Conservation (phyloP, 1,140 invertebrate species). For the Hydropsyche tenuis region DNA sequence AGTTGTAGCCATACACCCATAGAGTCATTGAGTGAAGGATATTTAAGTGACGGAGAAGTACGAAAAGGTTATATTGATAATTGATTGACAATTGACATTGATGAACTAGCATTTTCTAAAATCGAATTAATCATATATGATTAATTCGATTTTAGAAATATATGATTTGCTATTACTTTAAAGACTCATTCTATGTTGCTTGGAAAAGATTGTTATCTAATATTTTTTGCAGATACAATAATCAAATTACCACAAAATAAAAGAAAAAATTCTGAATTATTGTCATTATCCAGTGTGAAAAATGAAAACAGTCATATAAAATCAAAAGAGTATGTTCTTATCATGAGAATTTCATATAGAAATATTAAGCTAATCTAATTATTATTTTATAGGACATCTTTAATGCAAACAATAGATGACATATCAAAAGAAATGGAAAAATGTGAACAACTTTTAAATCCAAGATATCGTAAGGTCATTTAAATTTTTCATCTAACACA, state of each 20-base stretch:
- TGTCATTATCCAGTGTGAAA: not conserved
- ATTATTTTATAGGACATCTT: not conserved
- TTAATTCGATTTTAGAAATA: not conserved
- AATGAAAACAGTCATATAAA: not conserved
- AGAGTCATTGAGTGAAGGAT: slow-evolving; percentile 9
- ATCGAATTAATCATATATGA: too few species aligned
- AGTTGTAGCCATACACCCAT: not conserved
- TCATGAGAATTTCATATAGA: not conserved
- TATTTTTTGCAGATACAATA: not conserved
- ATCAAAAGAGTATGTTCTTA: not conserved
- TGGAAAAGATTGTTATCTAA: too few species aligned
- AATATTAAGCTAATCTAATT: too few species aligned
- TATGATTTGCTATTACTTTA: not conserved
- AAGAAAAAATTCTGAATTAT: slow-evolving; percentile 1
- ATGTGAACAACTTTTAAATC: slow-evolving; percentile 2
- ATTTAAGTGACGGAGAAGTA: slow-evolving; percentile 18
- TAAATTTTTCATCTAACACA: not conserved
- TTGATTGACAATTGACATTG: too few species aligned
- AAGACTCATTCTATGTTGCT: too few species aligned
- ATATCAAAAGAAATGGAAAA: slow-evolving; percentile 15
- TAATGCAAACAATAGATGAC: not conserved
- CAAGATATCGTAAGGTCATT: not conserved
- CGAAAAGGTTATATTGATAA: not conserved
- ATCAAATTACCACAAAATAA: not conserved
- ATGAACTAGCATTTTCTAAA: too few species aligned